Evolutionary conservation across 2,888 invertebrate genomes (phyloP).

Genomic region (Synanthedon andrenaeformis): DNA sequence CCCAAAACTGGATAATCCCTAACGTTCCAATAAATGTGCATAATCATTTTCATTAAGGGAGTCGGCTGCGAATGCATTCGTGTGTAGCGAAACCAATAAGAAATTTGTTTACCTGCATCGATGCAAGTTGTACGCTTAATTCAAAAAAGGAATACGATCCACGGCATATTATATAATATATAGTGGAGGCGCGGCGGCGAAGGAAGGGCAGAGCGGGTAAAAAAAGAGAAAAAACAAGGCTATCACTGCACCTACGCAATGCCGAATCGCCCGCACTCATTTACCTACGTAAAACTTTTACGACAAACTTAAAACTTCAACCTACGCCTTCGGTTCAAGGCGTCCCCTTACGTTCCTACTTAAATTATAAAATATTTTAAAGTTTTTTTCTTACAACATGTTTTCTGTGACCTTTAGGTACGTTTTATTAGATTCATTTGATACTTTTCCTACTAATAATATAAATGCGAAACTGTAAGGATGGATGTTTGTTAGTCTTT

Average conservation of each 20-base stretch:
- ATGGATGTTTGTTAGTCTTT: no score
- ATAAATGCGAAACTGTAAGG: no score
- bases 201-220: conserved; percentile 58
- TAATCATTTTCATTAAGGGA: background rate
- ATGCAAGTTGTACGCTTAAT: conserved; percentile 34
- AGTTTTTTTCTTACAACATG: no score
- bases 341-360: no score
- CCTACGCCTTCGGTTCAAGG: background rate
- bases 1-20: no score
- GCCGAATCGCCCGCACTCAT: conserved; percentile 22
- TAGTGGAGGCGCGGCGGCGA: conserved; percentile 27
- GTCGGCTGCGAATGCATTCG: conserved; percentile 9
- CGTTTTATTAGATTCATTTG: no score
- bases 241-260: conserved; percentile 47
- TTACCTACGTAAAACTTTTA: conserved; percentile 2
- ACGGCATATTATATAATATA: conserved; percentile 16
- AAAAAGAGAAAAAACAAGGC: conserved; percentile 44
- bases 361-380: no score
- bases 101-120: conserved; percentile 59
- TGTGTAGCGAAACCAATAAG: conserved; percentile 41
- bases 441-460: no score
- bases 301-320: background rate
- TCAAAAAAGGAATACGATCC: conserved; percentile 39
- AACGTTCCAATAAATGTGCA: background rate
- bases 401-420: no score